Base-by-base conservation (phyloP, 2,888 invertebrate species). In the Diaphora mendica region DNA sequence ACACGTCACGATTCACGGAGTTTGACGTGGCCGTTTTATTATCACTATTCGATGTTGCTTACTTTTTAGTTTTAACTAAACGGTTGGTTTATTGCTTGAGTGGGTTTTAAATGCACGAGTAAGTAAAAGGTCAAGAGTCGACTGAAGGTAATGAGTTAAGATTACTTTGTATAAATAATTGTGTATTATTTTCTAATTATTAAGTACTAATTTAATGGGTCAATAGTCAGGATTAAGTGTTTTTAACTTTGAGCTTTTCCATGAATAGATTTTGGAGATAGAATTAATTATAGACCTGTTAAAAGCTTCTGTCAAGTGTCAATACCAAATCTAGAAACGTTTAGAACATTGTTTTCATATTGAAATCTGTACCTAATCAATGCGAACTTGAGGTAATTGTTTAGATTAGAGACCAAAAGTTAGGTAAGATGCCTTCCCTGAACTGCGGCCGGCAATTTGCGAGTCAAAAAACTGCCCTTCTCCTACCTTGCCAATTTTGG, bases 1-100 rank as follows among this genome's bases (percentile, higher is more conserved):
- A 83, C 70, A 86, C 87, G 89, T 80, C 84, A 90, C 89, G 89
- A 86, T 77, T 82, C 82, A 68, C n/a, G 15, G 76, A 70, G 68
- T 74, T 72, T 77, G 59, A 78, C 73, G 71, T 70, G 68, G 44
- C n/a, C n/a, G 17, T 68, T 73, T 67, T 9, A 70, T 72, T 75
- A 72, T 67, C 42, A 30, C 13, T n/a, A 70, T 26, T 70, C 67
- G 44, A 68, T 42, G 66, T 72, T 39, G 30, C 62, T 68, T 55
- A 72, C 64, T 72, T 77, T 68, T 59, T 68, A 30, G 67, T 59
- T 74, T 74, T 68, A 51, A 70, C 51, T 72, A 70, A 59, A 70
- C 62, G 48, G 66, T 72, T 30, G 20, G 44, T 72, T 72, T 77
- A 69, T 35, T 72, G 72, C 42, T 72, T 64, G 70, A 77, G 44